Conservation (phyloP, 1,140 invertebrate genomes). For the Lepidurus couesii region DNA sequence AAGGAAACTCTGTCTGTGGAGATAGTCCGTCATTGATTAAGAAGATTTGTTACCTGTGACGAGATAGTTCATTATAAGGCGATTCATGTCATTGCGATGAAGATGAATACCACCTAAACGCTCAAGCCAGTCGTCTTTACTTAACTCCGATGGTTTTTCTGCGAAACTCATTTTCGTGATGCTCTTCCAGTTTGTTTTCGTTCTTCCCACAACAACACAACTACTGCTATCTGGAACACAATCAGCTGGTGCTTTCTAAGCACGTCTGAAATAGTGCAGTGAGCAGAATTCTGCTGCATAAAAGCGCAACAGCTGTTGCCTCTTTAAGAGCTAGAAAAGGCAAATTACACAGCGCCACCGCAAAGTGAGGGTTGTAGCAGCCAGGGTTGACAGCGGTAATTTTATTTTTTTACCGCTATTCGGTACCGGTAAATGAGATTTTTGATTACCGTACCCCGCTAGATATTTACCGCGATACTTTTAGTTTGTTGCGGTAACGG, state of each 20-base stretch:
- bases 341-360: no score
- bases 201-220: no score
- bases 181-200: no score
- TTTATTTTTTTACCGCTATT: neutral
- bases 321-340: no score
- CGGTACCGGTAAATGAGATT: neutral
- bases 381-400: neutral
- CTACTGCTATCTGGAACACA: no score
- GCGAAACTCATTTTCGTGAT: slow-evolving; percentile 30
- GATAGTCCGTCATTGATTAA: slow-evolving; percentile 13
- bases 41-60: slow-evolving; percentile 69
- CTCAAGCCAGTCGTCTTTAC: slow-evolving; percentile 60
- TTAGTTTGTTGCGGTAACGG: neutral
- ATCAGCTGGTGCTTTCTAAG: no score
- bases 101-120: slow-evolving; percentile 71
- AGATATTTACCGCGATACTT: neutral
- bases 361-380: no score
- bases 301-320: no score
- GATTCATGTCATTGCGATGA: slow-evolving; percentile 87
- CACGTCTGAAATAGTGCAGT: no score
- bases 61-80: slow-evolving; percentile 97
- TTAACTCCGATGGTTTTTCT: slow-evolving; percentile 33
- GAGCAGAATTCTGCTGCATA: no score
- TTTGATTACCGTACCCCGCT: neutral
- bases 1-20: neutral